A percentile compares a stretch with the other conserved stretches of the same genome.
These are phyloP conservation scores for Vultur gryphus DNA, from an alignment of 2,797 vertebrate genomes.

Conservation along the genomic window DNA sequence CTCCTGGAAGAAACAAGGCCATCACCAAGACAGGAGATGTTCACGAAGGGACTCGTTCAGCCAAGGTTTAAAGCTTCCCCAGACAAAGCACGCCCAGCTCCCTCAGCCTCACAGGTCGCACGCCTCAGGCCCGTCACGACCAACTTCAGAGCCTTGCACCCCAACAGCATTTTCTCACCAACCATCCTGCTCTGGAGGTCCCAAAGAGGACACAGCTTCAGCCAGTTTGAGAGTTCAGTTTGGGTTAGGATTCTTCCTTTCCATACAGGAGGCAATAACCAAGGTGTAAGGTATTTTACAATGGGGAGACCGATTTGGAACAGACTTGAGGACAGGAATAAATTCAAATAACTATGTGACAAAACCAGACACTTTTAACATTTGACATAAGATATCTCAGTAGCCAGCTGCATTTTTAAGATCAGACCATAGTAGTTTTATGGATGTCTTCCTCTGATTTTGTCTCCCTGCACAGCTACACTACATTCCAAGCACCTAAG, in stretches of 20 bases:
- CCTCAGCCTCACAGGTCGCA: background rate
- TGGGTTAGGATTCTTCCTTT: background rate
- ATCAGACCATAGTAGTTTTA: background rate
- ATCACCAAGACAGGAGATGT: background rate
- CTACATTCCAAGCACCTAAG: background rate
- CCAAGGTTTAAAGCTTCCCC: background rate
- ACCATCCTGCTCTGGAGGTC: background rate
- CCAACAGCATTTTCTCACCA: background rate
- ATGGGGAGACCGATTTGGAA: background rate
- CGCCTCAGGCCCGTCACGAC: background rate
- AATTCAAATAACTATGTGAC: background rate
- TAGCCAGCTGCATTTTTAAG: background rate
- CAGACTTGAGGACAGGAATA: background rate
- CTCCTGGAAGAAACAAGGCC: background rate
- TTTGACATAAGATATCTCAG: background rate
- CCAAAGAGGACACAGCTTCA: background rate
- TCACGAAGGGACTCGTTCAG: background rate
- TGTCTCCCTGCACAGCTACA: background rate
- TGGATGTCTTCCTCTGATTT: background rate
- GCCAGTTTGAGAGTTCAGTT: no score
- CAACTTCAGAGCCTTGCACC: background rate
- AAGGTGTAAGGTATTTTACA: background rate
- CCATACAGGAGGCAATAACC: background rate
- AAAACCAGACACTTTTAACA: background rate
- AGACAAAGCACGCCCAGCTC: background rate